These are phyloP conservation scores for Sinhomidia bicolor DNA, from an alignment of 2,888 invertebrate species.

Conservation along the genomic window DNA sequence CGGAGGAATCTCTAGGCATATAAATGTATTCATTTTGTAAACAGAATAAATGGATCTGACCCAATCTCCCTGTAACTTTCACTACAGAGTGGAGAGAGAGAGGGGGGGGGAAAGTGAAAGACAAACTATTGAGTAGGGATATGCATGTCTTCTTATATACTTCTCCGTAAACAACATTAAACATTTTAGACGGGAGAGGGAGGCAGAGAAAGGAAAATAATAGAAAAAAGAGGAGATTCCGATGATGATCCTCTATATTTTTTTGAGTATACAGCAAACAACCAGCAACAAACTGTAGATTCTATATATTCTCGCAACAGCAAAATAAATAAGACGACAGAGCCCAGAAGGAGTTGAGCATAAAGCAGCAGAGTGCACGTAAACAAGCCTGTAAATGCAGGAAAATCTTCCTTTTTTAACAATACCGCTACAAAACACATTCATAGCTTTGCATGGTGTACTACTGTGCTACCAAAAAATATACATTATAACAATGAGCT, in stretches of 20 bases:
- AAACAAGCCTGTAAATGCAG: constrained; percentile 58
- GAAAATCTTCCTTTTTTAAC: constrained; percentile 44
- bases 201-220: constrained; percentile 44
- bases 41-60: background rate
- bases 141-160: background rate
- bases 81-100: background rate
- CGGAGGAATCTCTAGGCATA: no score
- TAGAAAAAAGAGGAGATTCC: constrained; percentile 11
- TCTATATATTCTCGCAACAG: background rate
- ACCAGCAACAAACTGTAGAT: background rate
- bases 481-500: background rate
- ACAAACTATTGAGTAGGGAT: background rate
- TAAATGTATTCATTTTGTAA: no score
- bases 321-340: background rate
- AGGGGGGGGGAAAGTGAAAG: no score
- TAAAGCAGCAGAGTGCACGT: constrained; percentile 4
- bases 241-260: constrained; percentile 45
- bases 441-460: background rate
- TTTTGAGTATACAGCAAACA: constrained; percentile 33
- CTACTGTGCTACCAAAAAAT: background rate
- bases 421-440: constrained; percentile 11
- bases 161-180: constrained; percentile 32
- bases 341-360: constrained; percentile 30
- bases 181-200: constrained; percentile 32
- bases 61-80: no score